These are phyloP conservation scores for Galeopterus variegatus DNA, from an alignment of 2,113 vertebrate species.

Conservation along the genomic window DNA sequence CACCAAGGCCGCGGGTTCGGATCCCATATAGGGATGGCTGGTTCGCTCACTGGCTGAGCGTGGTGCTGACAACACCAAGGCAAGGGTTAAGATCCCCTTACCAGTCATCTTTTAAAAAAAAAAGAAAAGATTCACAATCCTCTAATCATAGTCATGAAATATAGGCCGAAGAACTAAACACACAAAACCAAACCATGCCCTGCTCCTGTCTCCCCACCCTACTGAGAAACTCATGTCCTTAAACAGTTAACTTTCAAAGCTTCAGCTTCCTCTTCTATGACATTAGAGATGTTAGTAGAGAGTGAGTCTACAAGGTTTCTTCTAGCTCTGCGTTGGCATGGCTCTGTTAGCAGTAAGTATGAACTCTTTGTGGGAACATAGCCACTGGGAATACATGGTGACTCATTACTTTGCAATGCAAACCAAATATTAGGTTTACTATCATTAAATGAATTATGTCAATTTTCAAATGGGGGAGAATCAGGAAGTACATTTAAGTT, in stretches of 20 bases:
- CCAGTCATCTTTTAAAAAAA: no score
- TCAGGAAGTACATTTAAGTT: slow-evolving; percentile 54
- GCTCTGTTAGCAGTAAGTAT: not conserved
- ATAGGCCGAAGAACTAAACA: not conserved
- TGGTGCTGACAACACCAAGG: no score
- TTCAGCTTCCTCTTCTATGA: not conserved
- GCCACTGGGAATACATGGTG: not conserved
- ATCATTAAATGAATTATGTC: not conserved
- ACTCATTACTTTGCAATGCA: not conserved
- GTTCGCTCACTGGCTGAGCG: no score
- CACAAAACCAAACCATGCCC: not conserved
- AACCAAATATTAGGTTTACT: not conserved
- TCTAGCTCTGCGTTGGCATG: not conserved
- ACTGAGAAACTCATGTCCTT: not conserved
- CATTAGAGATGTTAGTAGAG: not conserved
- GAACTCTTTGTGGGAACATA: not conserved
- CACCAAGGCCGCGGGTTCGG: no score
- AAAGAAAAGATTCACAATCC: not conserved
- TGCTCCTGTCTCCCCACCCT: not conserved
- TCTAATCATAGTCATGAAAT: slow-evolving; percentile 5
- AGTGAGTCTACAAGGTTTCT: not conserved
- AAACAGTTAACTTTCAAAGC: not conserved
- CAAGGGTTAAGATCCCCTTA: no score
- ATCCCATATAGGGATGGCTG: no score
- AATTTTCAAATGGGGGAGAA: not conserved